phyloP scores from a whole-genome alignment of 1,140 invertebrate genomes.

The Aplysia californica region DNA sequence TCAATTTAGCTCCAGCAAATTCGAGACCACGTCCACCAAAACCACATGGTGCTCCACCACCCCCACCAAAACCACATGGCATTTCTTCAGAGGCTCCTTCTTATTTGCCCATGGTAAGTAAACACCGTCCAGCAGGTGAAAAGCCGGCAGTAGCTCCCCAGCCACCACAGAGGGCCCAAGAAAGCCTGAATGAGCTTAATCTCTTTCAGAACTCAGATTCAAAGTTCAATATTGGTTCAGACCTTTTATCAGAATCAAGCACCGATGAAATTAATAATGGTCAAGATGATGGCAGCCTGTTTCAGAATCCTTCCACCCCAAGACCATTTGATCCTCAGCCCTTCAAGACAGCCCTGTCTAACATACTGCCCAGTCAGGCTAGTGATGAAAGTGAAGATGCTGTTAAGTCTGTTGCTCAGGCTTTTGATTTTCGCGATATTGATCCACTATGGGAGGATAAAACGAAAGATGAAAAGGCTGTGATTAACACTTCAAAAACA shows the following conservation, averaged over 20 bases:
- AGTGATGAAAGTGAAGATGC: too few species aligned
- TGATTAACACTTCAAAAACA: too few species aligned
- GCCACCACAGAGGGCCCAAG: neutral
- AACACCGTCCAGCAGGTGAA: too few species aligned
- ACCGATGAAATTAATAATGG: neutral
- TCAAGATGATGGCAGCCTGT: neutral
- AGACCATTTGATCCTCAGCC: conserved; percentile 10
- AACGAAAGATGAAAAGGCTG: too few species aligned
- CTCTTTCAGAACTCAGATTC: neutral
- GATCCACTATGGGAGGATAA: conserved; percentile 15
- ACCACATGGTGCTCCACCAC: neutral
- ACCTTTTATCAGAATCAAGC: neutral
- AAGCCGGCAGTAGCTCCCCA: neutral
- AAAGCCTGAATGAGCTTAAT: too few species aligned
- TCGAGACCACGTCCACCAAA: too few species aligned
- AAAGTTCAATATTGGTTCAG: neutral
- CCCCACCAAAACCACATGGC: neutral
- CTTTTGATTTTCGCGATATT: neutral
- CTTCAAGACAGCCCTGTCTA: neutral
- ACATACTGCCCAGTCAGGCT: too few species aligned
- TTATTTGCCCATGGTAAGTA: too few species aligned
- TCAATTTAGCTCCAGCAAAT: too few species aligned
- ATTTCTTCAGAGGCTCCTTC: too few species aligned
- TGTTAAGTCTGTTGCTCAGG: too few species aligned
- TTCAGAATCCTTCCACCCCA: neutral